Conservation (phyloP, 2,888 invertebrate species). For the Troides oblongomaculatus region DNA sequence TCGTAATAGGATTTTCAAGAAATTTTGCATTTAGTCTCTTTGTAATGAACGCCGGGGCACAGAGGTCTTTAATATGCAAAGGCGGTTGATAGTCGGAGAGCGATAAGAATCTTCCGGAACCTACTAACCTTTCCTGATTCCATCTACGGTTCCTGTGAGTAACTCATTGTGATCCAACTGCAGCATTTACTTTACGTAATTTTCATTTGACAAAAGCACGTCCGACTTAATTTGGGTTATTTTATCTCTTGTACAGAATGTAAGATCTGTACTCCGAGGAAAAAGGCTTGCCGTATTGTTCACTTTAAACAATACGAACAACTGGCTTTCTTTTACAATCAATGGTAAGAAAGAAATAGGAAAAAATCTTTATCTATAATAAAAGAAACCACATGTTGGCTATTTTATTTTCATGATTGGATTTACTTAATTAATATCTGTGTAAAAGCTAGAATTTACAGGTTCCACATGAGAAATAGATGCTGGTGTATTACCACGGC, state of each 20-base stretch:
- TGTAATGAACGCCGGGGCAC: constrained; percentile 50
- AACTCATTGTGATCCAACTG: constrained; percentile 18
- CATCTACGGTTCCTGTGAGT: constrained; percentile 16
- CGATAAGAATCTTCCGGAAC: constrained; percentile 30
- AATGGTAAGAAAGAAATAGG: background rate
- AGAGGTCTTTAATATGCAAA: constrained; percentile 56
- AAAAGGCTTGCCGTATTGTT: background rate
- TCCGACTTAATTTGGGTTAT: constrained; percentile 10
- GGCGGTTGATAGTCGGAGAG: constrained; percentile 37
- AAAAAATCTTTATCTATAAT: background rate
- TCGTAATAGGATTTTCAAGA: constrained; percentile 37
- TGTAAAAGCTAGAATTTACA: no score
- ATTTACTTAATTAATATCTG: background rate
- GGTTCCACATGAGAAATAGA: no score
- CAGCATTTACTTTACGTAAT: constrained; percentile 12
- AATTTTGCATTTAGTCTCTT: constrained; percentile 46
- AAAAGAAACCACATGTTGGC: background rate
- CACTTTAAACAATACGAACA: background rate
- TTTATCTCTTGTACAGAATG: no score
- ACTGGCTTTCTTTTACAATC: background rate
- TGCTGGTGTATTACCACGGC: no score
- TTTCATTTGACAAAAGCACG: constrained; percentile 21
- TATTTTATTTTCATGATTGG: background rate
- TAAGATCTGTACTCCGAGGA: background rate
- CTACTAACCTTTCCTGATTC: constrained; percentile 23